Evolutionary conservation across 2,888 invertebrate species (phyloP).

Genomic region (Thereva unica): DNA sequence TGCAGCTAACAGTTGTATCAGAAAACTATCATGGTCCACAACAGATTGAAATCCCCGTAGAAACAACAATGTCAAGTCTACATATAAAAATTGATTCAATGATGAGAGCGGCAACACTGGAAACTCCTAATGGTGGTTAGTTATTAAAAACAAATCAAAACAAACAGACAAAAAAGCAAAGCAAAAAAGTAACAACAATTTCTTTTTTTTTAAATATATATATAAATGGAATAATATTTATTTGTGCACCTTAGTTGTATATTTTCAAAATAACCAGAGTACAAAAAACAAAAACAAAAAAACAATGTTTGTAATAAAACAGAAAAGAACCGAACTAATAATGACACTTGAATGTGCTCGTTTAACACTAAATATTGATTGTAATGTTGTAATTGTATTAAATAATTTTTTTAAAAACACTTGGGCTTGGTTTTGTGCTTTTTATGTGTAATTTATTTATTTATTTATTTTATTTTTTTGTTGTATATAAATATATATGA

Average conservation of each 20-base stretch:
- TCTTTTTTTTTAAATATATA: conserved; percentile 27
- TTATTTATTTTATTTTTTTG: not conserved
- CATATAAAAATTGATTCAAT: conserved; percentile 56
- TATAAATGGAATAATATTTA: conserved; percentile 6
- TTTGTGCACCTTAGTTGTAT: conserved; percentile 22
- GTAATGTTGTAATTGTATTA: not conserved
- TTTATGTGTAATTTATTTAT: not conserved
- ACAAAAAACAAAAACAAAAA: too few species aligned
- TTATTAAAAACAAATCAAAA: conserved; percentile 42
- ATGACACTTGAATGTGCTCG: not conserved
- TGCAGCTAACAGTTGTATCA: conserved; percentile 52
- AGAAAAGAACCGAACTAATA: conserved; percentile 5
- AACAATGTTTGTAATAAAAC: conserved; percentile 31
- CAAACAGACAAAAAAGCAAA: not conserved
- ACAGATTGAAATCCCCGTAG: conserved; percentile 54
- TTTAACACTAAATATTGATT: not conserved
- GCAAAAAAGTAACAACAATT: not conserved
- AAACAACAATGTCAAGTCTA: conserved; percentile 55
- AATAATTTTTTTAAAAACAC: not conserved
- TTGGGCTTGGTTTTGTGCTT: conserved; percentile 9
- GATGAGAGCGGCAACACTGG: conserved; percentile 53
- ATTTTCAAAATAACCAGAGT: conserved; percentile 38
- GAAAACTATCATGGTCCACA: conserved; percentile 53
- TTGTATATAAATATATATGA: not conserved
- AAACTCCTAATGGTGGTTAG: conserved; percentile 60